Evolutionary conservation across 2,888 invertebrate genomes (phyloP).

Genomic region (Scaptomyza tumidula): DNA sequence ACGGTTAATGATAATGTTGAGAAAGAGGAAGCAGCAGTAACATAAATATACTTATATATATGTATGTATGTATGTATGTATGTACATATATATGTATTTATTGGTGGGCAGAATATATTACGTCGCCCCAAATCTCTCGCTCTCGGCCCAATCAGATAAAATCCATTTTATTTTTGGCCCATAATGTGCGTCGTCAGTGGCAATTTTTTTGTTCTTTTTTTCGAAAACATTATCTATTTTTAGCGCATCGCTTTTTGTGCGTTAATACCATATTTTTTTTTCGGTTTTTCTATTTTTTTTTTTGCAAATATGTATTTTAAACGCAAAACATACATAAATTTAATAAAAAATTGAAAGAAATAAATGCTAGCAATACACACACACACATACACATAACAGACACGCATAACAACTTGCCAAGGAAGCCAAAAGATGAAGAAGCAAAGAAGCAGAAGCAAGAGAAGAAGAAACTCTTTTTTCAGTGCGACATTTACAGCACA

Average conservation of each 20-base stretch:
- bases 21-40: background rate
- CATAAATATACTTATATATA: background rate
- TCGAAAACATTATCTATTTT: slow-evolving; percentile 73
- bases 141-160: slow-evolving; percentile 31
- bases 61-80: no score
- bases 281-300: no score
- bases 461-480: slow-evolving; percentile 1
- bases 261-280: slow-evolving; percentile 75
- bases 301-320: slow-evolving; percentile 64
- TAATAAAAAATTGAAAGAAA: slow-evolving; percentile 67
- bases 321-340: slow-evolving; percentile 63
- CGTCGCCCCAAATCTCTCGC: slow-evolving; percentile 35
- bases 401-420: slow-evolving; percentile 22
- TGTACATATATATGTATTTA: background rate
- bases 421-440: slow-evolving; percentile 15
- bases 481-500: background rate
- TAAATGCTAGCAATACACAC: slow-evolving; percentile 40
- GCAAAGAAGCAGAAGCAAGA: background rate
- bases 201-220: slow-evolving; percentile 57
- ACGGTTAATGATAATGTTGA: background rate
- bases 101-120: slow-evolving; percentile 46
- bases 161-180: slow-evolving; percentile 66
- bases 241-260: slow-evolving; percentile 70
- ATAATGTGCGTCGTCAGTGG: slow-evolving; percentile 75
- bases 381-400: background rate